Evolutionary conservation across 2,888 invertebrate species (phyloP).

Genomic region (Cerastis leucographa): DNA sequence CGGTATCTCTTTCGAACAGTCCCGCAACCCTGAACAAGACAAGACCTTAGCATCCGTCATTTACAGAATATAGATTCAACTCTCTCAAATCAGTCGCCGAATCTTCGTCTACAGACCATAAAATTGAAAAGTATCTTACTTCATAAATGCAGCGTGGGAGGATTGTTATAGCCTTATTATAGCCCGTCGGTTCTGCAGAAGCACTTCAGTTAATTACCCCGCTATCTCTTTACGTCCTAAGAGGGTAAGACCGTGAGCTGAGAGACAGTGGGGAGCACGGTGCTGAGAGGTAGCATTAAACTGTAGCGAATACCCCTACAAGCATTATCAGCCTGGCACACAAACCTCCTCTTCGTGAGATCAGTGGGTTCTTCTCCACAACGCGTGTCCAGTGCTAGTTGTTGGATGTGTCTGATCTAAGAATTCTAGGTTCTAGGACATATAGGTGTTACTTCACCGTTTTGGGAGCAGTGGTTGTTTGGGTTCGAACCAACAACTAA

Average conservation of each 20-base stretch:
- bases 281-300: background rate
- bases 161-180: slow-evolving; percentile 33
- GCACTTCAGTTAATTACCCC: slow-evolving; percentile 51
- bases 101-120: background rate
- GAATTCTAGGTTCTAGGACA: background rate
- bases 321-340: background rate
- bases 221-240: slow-evolving; percentile 39
- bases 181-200: slow-evolving; percentile 3
- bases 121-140: slow-evolving; percentile 17
- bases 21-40: no score
- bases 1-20: no score
- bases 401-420: background rate
- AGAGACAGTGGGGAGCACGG: background rate
- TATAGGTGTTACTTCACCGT: background rate
- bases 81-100: background rate
- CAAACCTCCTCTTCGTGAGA: background rate
- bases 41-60: background rate
- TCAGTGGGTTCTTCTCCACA: background rate
- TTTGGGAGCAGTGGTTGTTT: background rate
- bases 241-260: background rate
- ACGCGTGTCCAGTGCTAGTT: background rate
- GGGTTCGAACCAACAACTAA: background rate
- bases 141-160: slow-evolving; percentile 26
- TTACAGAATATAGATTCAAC: background rate
- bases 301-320: background rate